Base-by-base conservation (phyloP, 37 sponge, comb jelly and placozoan species). In the Diacarnus erythraeanus region DNA sequence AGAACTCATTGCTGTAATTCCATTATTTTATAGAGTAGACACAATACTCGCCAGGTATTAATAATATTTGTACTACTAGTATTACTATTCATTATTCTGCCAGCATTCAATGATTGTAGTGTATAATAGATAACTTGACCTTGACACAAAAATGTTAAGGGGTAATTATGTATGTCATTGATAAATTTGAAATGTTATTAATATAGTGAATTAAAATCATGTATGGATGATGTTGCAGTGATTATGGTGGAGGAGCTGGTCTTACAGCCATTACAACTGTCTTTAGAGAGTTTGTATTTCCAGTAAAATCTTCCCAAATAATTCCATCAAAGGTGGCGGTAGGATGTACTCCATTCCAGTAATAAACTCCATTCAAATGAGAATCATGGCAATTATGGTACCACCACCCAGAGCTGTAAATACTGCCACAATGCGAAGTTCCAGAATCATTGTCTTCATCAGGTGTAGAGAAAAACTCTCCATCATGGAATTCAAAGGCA, bases 201-300 rank as follows among this genome's bases (percentile, higher is more conserved):
- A 54, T 54, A 54, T 18, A 54, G 57, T 54, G 57, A 54, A 54
- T 18, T 21, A 54, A 54, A 54, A 54, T 54, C 57, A 54, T 54
- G 57, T 54, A 54, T 54, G 12, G 12, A 12, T 54, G 57, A 54
- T 21, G 18, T 12, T 54, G 12, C 18, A 54, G 18, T 54, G 57
- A 54, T 12, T 21, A 54, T 54, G 57, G 12, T 21, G 12, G 57
- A 54, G 18, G 18, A n/a, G 57, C 58, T 56, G 88, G 79, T 72
- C 79, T 77, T 27, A 88, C 39, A 20, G 89, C 89, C 74, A 88
- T 83, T 10, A 77, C 61, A 4, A 57, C 80, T 4, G 84, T 75
- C 30, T 79, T 78, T 41, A 89, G 67, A 23, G 80, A 75, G 41
- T n/a, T 0, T 1, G n/a, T 0, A 38, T 39, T 36, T 18, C 76